Evolutionary conservation across 2,113 vertebrate genomes (phyloP).

Genomic region (Rhinoderma darwinii): DNA sequence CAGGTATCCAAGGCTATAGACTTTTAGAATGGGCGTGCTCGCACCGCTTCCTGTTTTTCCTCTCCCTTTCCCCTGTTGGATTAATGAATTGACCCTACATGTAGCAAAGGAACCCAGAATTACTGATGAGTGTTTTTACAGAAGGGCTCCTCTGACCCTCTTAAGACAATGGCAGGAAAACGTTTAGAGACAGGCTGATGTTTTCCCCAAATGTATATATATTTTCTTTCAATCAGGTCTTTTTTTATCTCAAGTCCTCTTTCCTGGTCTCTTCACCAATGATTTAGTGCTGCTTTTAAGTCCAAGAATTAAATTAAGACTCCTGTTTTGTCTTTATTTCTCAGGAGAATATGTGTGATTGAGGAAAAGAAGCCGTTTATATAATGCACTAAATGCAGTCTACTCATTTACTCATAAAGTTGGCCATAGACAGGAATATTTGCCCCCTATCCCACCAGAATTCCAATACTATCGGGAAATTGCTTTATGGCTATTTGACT

Average conservation of each 20-base stretch:
- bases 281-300: conserved; percentile 38
- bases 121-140: conserved; percentile 58
- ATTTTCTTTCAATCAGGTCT: conserved; percentile 53
- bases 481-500: not conserved
- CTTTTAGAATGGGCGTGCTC: conserved; percentile 45
- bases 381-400: not conserved
- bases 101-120: conserved; percentile 48
- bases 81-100: conserved; percentile 44
- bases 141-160: conserved; percentile 54
- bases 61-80: conserved; percentile 57
- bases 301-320: conserved; percentile 29
- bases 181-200: conserved; percentile 57
- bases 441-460: not conserved
- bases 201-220: conserved; percentile 60
- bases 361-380: conserved; percentile 22
- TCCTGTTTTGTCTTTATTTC: conserved; percentile 32
- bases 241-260: conserved; percentile 57
- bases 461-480: not conserved
- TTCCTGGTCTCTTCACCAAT: conserved; percentile 55
- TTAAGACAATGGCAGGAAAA: conserved; percentile 59
- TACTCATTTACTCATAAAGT: not conserved
- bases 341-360: conserved; percentile 19
- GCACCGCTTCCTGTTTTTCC: conserved; percentile 54
- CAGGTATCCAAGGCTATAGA: conserved; percentile 51
- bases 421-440: not conserved